Conservation (phyloP, 2,113 vertebrate species). For the Ophiodon elongatus region DNA sequence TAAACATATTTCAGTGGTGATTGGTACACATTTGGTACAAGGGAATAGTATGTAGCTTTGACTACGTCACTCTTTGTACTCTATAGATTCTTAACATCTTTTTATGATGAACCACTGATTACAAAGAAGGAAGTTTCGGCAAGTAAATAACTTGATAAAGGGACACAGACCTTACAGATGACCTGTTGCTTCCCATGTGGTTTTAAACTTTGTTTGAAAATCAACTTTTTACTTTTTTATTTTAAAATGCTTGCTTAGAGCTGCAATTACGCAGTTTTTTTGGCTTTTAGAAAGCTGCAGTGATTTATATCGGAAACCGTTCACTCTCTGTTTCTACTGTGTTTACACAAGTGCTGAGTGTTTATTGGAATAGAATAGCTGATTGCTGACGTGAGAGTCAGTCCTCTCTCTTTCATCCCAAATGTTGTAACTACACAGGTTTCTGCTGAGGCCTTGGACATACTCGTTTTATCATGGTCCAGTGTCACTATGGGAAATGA, state of each 20-base stretch:
- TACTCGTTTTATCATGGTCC: neutral
- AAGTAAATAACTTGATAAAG: neutral
- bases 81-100: neutral
- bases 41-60: neutral
- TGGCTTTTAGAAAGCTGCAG: conserved; percentile 11
- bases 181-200: conserved; percentile 6
- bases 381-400: neutral
- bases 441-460: neutral
- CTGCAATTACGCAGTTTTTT: conserved; percentile 9
- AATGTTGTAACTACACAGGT: neutral
- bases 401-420: neutral
- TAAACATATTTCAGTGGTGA: neutral
- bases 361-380: conserved; percentile 8
- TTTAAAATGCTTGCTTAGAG: conserved; percentile 22
- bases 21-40: neutral
- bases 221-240: conserved; percentile 42
- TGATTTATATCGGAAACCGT: neutral
- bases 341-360: neutral
- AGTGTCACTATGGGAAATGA: neutral
- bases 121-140: conserved; percentile 5
- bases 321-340: conserved; percentile 15
- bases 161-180: neutral
- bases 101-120: conserved; percentile 26
- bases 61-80: neutral
- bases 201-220: conserved; percentile 40